These are phyloP conservation scores for Myocastor coypus DNA, from an alignment of 2,113 vertebrate genomes.

Conservation along the genomic window DNA sequence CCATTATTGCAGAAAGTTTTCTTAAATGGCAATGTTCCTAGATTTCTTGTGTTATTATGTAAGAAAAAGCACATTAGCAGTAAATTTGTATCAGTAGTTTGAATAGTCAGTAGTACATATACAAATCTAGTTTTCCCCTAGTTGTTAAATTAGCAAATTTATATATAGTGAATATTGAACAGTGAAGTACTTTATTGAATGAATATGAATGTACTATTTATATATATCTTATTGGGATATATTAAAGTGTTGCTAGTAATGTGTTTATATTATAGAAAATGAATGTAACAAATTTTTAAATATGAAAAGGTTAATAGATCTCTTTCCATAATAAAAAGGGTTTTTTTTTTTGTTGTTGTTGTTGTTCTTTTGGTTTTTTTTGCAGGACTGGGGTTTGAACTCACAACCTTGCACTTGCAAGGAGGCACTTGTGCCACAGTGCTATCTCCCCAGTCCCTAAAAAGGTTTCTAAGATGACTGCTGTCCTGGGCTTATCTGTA, in stretches of 20 bases:
- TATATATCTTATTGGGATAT: not conserved
- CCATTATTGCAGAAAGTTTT: not conserved
- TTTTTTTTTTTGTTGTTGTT: too few species aligned
- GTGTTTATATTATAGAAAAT: not conserved
- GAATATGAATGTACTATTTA: not conserved
- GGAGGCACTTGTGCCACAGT: too few species aligned
- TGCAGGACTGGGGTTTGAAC: too few species aligned
- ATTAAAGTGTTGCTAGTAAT: constrained; percentile 26
- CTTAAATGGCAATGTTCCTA: not conserved
- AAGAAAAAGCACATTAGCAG: not conserved
- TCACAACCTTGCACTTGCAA: too few species aligned
- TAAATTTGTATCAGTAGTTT: not conserved
- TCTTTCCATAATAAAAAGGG: too few species aligned
- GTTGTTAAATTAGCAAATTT: constrained; percentile 45
- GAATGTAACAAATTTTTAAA: constrained; percentile 15
- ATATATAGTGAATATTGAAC: constrained; percentile 2
- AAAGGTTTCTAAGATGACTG: not conserved
- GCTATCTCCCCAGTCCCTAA: not conserved
- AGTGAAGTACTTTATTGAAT: constrained; percentile 31
- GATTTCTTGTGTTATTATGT: constrained; percentile 40
- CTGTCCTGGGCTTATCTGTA: not conserved
- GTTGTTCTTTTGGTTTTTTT: too few species aligned
- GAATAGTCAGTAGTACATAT: not conserved
- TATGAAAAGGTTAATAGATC: not conserved
- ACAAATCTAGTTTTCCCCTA: not conserved